Evolutionary conservation across 2,113 vertebrate species (phyloP).

Genomic region (Ovibos moschatus): DNA sequence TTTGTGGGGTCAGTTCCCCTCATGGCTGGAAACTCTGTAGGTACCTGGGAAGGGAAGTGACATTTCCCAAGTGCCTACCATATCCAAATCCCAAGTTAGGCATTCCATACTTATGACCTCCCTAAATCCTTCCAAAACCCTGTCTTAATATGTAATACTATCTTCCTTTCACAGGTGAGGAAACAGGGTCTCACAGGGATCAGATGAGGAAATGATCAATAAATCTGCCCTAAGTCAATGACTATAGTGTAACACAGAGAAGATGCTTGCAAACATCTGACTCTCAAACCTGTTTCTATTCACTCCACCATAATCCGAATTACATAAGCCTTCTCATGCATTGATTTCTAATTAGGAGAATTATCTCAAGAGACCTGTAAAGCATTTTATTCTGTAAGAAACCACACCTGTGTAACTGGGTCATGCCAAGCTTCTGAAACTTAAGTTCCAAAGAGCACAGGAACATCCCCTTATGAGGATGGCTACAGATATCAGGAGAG

Average conservation of each 20-base stretch:
- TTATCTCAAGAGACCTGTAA: constrained; percentile 51
- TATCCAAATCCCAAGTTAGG: background rate
- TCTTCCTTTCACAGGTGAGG: background rate
- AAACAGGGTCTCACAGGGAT: background rate
- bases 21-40: background rate
- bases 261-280: background rate
- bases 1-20: background rate
- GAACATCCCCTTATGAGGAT: background rate
- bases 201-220: background rate
- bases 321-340: constrained; percentile 24
- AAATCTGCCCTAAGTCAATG: background rate
- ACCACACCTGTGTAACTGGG: background rate
- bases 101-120: background rate
- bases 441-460: background rate
- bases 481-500: background rate
- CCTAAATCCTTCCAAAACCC: background rate
- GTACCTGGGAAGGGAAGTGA: background rate
- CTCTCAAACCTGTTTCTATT: constrained; percentile 15
- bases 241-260: background rate
- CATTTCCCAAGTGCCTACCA: background rate
- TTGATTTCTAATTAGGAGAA: constrained; percentile 53
- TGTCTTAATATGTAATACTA: background rate
- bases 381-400: constrained; percentile 36
- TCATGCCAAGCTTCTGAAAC: background rate
- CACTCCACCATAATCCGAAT: background rate